Evolutionary conservation across 2,888 invertebrate species (phyloP), one percentile per base, ranked within the genome.

Genomic region (Leucania comma): DNA sequence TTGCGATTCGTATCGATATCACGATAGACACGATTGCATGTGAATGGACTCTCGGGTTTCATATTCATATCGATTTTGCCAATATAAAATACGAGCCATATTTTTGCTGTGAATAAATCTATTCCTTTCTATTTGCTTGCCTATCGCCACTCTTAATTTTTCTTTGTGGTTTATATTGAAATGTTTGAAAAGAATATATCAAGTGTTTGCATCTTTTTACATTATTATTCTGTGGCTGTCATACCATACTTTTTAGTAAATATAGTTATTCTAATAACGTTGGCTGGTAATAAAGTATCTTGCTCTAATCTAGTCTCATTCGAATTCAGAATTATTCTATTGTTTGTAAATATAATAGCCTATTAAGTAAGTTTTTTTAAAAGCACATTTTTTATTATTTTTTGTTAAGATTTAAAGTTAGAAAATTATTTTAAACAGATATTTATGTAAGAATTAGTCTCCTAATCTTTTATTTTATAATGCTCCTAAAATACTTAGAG

Each of bases 1-100:
- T 76, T 29, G 48, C 53, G 42, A 61, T 60, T 73, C 64, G 46
- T 77, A 69, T 78, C 68, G 56, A n/a, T 76, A 66, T 51, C 66
- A 65, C 22, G 67, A 63, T 68, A 54, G 48, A 58, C 32, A 56
- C 24, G 38, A 51, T 72, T 65, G 80, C 80, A 81, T 81, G 67
- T 59, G 73, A 80, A 78, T 65, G 32, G 46, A 66, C 68, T 65
- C 29, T 73, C 53, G 35, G 50, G 14, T 58, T 69, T 58, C 48
- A 48, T 65, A 78, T 67, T 51, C 6, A 38, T 67, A 80, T 70
- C 51, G 64, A 72, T 78, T 73, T 62, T 69, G 51, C 46, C 46
- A 48, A 54, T 66, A 69, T 32, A 64, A 65, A 69, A 65, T 53
- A 59, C 29, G 29, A 58, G n/a, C 10, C 9, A 56, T 80, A 66